A percentile compares a stretch with the other conserved stretches of the same genome.
Conservation (phyloP, 2,113 vertebrate species). For the Chamaetylas fuelleborni region DNA sequence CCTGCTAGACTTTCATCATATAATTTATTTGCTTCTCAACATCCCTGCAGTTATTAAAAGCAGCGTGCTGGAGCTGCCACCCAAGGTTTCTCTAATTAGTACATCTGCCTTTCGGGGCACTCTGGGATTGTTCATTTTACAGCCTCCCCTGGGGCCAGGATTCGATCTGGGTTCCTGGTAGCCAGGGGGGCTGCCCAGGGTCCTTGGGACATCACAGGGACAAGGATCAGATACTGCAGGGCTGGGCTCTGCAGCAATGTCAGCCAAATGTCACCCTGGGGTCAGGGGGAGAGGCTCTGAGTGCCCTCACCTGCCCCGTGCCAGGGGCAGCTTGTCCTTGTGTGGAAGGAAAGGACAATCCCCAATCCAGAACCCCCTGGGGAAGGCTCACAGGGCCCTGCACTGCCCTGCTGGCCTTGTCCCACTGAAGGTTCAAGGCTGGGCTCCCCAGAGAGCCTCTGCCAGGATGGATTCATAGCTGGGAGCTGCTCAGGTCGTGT, state of each 20-base stretch:
- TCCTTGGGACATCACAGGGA: not conserved
- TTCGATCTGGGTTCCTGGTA: not conserved
- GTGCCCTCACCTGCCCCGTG: not conserved
- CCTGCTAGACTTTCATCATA: constrained; percentile 47
- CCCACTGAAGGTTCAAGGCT: not conserved
- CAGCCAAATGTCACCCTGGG: not conserved
- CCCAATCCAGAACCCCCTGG: not conserved
- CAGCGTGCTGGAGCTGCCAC: constrained; percentile 2
- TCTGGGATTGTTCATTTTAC: not conserved
- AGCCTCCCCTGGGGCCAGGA: constrained; percentile 24
- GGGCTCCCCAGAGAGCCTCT: not conserved
- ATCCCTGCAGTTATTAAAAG: constrained; percentile 61
- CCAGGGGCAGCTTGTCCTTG: not conserved
- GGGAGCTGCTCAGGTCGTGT: not conserved
- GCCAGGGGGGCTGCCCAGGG: not conserved
- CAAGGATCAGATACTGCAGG: not conserved
- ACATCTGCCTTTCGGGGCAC: constrained; percentile 45
- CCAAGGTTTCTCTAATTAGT: constrained; percentile 50
- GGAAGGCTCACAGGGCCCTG: not conserved
- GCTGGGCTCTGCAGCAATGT: not conserved
- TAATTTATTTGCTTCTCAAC: constrained; percentile 64
- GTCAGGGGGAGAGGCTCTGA: not conserved
- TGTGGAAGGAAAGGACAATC: not conserved
- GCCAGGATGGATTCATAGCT: fast-evolving
- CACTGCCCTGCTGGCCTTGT: not conserved